Evolutionary conservation across 2,888 invertebrate species (phyloP).

Genomic region (Holacanthella duospinosa): DNA sequence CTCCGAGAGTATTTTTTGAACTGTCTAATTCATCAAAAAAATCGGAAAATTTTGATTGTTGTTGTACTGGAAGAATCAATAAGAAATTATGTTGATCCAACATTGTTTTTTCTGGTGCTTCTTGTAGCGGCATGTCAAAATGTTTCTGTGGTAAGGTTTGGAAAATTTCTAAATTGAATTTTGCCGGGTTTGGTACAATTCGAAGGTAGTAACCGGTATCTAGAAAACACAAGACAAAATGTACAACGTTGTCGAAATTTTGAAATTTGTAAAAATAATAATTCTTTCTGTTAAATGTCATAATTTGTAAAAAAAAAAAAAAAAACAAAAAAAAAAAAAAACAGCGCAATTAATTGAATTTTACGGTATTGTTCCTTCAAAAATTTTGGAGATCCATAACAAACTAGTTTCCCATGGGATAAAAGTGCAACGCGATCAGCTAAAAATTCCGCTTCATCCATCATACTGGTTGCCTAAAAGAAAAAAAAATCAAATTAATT

Average conservation of each 20-base stretch:
- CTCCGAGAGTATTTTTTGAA: conserved; percentile 14
- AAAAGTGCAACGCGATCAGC: conserved; percentile 26
- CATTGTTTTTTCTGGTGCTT: not conserved
- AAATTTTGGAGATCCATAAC: conserved; percentile 23
- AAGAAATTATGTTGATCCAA: conserved; percentile 17
- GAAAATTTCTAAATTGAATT: not conserved
- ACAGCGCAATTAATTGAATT: too few species aligned
- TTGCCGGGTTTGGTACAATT: not conserved
- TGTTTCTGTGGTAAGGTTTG: conserved; percentile 1
- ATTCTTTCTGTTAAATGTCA: not conserved
- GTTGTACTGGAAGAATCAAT: conserved; percentile 18
- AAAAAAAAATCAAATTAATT: not conserved
- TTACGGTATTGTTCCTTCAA: conserved; percentile 24
- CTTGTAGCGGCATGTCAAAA: conserved; percentile 11
- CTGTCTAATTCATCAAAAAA: conserved; percentile 26
- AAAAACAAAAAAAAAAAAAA: not conserved
- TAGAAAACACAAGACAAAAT: not conserved
- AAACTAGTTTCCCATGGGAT: conserved; percentile 28
- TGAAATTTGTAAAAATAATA: not conserved
- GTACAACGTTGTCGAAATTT: not conserved
- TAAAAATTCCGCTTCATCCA: conserved; percentile 34
- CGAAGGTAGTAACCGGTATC: not conserved
- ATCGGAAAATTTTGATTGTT: conserved; percentile 16
- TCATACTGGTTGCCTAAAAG: conserved; percentile 11
- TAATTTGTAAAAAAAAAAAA: too few species aligned